phyloP scores from a whole-genome alignment of 2,888 invertebrate species.

The Hydropsyche betteni region DNA sequence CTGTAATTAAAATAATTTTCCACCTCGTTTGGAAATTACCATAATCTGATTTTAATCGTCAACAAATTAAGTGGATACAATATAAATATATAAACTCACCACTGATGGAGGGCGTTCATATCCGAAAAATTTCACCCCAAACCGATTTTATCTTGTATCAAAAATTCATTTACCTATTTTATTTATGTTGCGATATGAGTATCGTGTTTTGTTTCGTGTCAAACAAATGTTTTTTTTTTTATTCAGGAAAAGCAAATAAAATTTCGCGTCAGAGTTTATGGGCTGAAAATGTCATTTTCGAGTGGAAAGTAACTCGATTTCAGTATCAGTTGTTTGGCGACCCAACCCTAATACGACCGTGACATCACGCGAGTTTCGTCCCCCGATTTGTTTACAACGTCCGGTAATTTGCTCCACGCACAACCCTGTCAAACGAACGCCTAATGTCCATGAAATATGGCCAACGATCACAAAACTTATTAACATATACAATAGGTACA shows the following conservation, averaged over 20 bases:
- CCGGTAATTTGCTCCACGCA: constrained; percentile 47
- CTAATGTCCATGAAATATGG: constrained; percentile 40
- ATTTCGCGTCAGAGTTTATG: constrained; percentile 18
- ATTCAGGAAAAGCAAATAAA: no score
- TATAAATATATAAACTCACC: constrained; percentile 35
- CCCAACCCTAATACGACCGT: constrained; percentile 34
- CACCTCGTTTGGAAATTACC: constrained; percentile 35
- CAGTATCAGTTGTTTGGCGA: constrained; percentile 19
- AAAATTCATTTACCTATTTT: neutral
- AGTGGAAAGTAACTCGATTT: constrained; percentile 21
- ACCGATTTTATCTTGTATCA: neutral
- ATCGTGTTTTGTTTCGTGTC: neutral
- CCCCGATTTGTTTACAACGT: constrained; percentile 51
- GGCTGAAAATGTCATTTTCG: constrained; percentile 22
- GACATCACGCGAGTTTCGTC: constrained; percentile 46
- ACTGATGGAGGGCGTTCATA: constrained; percentile 32
- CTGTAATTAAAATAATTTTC: constrained; percentile 39
- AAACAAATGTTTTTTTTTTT: neutral
- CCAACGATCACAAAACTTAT: constrained; percentile 17
- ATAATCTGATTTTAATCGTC: constrained; percentile 42
- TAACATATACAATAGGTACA: neutral
- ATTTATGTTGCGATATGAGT: neutral
- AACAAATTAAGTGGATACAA: constrained; percentile 40
- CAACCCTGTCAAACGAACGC: constrained; percentile 36
- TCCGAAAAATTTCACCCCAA: constrained; percentile 11